Evolutionary conservation across 2,888 invertebrate species (phyloP).

Genomic region (Melieria omissa): DNA sequence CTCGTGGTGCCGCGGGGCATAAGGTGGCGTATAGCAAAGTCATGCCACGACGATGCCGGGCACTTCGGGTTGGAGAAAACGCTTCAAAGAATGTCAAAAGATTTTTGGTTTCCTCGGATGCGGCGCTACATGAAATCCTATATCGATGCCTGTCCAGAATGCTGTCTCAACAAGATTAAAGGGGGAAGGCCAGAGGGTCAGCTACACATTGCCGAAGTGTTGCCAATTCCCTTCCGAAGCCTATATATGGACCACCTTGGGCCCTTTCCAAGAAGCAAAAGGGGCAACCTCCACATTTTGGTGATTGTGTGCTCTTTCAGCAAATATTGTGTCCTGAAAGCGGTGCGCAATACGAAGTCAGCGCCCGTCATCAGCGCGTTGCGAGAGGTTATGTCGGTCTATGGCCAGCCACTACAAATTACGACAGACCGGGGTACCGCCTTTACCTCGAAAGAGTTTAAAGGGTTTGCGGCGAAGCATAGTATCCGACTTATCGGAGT

Average conservation of each 20-base stretch:
- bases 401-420: conserved; percentile 31
- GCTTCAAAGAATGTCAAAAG: conserved; percentile 31
- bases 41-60: conserved; percentile 44
- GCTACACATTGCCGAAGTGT: conserved; percentile 35
- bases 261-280: conserved; percentile 42
- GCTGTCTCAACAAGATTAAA: conserved; percentile 40
- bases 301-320: conserved; percentile 40
- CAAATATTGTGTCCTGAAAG: conserved; percentile 42
- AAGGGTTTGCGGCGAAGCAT: conserved; percentile 12
- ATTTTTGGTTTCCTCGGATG: conserved; percentile 46
- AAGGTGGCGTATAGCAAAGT: conserved; percentile 41
- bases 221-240: conserved; percentile 41
- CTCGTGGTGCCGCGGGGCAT: conserved; percentile 41
- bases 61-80: conserved; percentile 46
- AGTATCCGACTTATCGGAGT: conserved; percentile 34
- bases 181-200: conserved; percentile 41
- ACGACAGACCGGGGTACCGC: conserved; percentile 30
- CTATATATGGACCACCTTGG: conserved; percentile 45
- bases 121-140: conserved; percentile 44
- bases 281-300: conserved; percentile 38
- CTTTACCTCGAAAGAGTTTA: conserved; percentile 36
- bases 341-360: conserved; percentile 41
- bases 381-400: conserved; percentile 33
- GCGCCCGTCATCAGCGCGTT: conserved; percentile 34
- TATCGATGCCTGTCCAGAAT: conserved; percentile 41